These are phyloP conservation scores for Microcebus murinus DNA, from an alignment of 2,113 vertebrate species.

Conservation along the genomic window DNA sequence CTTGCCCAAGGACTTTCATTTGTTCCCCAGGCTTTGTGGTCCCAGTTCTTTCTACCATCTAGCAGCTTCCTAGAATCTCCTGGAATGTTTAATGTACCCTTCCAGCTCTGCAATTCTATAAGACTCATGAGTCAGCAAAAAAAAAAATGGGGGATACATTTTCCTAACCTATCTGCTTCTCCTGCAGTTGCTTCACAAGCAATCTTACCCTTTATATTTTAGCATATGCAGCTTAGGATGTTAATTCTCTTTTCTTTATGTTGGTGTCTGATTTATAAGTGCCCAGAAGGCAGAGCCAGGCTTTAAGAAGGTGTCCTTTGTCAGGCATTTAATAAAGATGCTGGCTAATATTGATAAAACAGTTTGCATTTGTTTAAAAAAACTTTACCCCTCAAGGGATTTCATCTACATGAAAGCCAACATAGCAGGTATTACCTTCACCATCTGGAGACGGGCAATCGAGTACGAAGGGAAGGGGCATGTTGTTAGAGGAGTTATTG, in stretches of 20 bases:
- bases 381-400: neutral
- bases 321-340: neutral
- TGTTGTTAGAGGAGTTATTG: neutral
- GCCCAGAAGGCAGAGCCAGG: neutral
- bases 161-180: neutral
- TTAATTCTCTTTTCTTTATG: neutral
- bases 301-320: neutral
- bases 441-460: neutral
- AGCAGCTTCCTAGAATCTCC: neutral
- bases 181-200: neutral
- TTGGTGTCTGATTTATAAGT: neutral
- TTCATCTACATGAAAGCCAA: neutral
- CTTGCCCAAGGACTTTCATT: neutral
- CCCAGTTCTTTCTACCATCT: slow-evolving; percentile 15
- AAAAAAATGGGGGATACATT: neutral
- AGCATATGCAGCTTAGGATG: neutral
- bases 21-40: neutral
- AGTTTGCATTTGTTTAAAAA: neutral
- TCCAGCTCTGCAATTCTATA: slow-evolving; percentile 31
- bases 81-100: slow-evolving; percentile 6
- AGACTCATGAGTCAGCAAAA: neutral
- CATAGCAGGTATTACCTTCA: neutral
- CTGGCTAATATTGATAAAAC: neutral
- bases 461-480: too few relatives aligned
- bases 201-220: neutral